phyloP scores from a whole-genome alignment of 2,797 vertebrate genomes.

The Trichosurus vulpecula region DNA sequence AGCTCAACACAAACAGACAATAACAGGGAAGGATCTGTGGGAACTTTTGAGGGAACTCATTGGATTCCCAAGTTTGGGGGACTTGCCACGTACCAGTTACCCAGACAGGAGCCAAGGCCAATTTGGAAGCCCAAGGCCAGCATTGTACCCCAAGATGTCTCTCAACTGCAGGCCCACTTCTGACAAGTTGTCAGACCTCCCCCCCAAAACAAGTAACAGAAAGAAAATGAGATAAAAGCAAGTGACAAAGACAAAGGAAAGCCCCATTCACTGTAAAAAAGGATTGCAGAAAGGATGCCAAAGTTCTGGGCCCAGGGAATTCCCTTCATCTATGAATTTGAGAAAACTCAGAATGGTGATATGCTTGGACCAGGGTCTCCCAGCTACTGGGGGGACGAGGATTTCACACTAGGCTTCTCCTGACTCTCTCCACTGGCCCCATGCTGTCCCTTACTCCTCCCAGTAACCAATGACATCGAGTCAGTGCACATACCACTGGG shows the following conservation, averaged over 20 bases:
- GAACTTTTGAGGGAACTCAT: not conserved
- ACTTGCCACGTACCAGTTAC: not conserved
- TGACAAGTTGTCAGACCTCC: not conserved
- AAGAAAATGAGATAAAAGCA: not conserved
- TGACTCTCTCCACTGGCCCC: not conserved
- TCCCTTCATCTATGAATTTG: not conserved
- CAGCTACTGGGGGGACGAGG: not conserved
- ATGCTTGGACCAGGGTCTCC: not conserved
- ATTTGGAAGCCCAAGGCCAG: not conserved
- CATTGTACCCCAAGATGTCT: not conserved
- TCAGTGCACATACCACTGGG: not conserved
- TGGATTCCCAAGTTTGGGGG: not conserved
- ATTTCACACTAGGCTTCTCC: not conserved
- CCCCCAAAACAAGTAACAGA: not conserved
- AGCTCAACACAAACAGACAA: not conserved
- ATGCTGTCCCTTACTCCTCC: not conserved
- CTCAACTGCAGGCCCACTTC: not conserved
- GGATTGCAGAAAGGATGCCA: not conserved
- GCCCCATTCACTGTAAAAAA: not conserved
- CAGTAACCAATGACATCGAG: not conserved
- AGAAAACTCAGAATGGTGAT: not conserved
- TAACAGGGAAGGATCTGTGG: not conserved
- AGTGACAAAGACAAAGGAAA: not conserved
- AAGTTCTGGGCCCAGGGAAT: not conserved
- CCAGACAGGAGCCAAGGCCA: not conserved